Evolutionary conservation across 2,888 invertebrate genomes (phyloP).

Genomic region (Biston betularia): DNA sequence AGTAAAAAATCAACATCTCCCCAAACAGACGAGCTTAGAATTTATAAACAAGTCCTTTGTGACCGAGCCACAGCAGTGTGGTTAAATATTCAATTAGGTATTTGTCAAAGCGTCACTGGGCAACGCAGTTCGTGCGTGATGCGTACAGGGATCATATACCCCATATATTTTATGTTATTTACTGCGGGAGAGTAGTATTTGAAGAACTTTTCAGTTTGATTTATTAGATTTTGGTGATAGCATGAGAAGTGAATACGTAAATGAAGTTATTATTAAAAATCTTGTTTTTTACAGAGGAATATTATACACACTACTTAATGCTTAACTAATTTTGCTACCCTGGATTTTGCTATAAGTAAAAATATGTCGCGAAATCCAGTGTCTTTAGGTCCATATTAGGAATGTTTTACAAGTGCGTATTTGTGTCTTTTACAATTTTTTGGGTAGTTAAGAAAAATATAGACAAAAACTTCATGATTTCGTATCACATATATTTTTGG

Average conservation of each 20-base stretch:
- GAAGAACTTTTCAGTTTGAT: constrained; percentile 11
- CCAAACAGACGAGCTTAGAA: constrained; percentile 29
- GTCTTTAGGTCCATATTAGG: too few species aligned
- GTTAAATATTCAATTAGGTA: constrained; percentile 79
- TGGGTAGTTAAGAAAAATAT: too few species aligned
- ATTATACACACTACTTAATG: too few species aligned
- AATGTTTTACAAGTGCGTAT: too few species aligned
- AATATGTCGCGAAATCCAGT: too few species aligned
- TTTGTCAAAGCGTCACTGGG: constrained; percentile 73
- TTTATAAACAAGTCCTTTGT: constrained; percentile 56
- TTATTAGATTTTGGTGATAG: not conserved
- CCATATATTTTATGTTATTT: constrained; percentile 66
- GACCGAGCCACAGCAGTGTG: constrained; percentile 63
- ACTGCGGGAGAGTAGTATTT: constrained; percentile 35
- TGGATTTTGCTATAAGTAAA: too few species aligned
- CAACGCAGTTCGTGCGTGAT: constrained; percentile 69
- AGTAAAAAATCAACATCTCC: constrained; percentile 4
- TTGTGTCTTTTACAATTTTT: too few species aligned
- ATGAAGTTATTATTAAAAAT: too few species aligned
- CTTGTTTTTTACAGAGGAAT: too few species aligned
- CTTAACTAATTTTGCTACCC: too few species aligned
- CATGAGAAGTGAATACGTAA: not conserved
- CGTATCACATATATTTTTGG: too few species aligned
- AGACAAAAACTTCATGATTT: too few species aligned
- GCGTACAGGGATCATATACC: constrained; percentile 61